phyloP scores from a whole-genome alignment of 2,797 vertebrate species.

The Alca torda region DNA sequence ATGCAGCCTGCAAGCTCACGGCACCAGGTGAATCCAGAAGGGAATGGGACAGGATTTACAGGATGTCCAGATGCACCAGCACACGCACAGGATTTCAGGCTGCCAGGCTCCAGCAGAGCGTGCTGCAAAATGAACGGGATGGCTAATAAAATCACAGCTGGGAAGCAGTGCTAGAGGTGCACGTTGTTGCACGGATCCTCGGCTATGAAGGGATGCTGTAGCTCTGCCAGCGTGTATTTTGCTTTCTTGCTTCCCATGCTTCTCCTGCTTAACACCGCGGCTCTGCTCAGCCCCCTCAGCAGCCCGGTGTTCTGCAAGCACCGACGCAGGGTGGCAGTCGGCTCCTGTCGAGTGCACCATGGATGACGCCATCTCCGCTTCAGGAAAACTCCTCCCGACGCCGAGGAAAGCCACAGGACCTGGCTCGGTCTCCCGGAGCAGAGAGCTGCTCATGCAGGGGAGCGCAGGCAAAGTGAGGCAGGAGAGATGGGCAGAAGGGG shows the following conservation, averaged over 20 bases:
- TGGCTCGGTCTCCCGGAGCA: not conserved
- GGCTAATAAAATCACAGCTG: not conserved
- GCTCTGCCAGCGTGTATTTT: not conserved
- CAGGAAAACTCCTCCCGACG: not conserved
- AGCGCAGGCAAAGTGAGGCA: not conserved
- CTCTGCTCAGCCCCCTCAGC: not conserved
- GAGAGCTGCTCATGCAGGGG: too few species aligned
- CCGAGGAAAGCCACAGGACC: not conserved
- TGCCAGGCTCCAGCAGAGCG: not conserved
- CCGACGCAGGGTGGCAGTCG: not conserved
- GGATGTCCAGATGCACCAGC: not conserved
- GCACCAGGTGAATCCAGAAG: not conserved
- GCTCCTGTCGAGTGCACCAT: accelerated
- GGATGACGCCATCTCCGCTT: not conserved
- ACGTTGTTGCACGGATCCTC: not conserved
- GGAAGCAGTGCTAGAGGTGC: not conserved
- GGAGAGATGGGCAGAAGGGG: not conserved
- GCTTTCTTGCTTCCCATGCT: not conserved
- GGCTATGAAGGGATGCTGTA: not conserved
- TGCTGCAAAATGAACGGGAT: too few species aligned
- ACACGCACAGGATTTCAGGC: not conserved
- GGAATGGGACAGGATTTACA: accelerated
- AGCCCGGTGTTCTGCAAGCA: not conserved
- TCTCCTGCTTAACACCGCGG: not conserved
- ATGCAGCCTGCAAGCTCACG: too few species aligned